Evolutionary conservation across 2,113 vertebrate species (phyloP), one percentile per base, ranked within the genome.

Genomic region (Bothrops jararaca): DNA sequence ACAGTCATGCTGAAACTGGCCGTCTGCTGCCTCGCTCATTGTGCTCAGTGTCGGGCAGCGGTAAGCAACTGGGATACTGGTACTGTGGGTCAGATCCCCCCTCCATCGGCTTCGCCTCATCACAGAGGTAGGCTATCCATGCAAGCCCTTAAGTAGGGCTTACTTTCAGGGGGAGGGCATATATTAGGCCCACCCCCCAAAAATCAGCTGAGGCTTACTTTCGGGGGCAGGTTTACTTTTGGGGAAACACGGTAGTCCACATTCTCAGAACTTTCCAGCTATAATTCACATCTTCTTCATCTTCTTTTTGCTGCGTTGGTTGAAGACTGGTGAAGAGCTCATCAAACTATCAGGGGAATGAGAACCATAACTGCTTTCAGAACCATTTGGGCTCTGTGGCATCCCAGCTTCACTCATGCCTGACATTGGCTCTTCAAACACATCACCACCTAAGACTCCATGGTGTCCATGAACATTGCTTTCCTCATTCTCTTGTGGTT

Each of bases 361-460:
- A 15, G 99, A 99, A 0, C 97, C 98, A 0, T 98, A 99, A 96
- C 99, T 99, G 97, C 97, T 99, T 6, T 99, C 99, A 0, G 99
- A 99, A 12, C 97, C 98, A 1, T 98, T 98, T 0, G 99, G 98
- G 5, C 99, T 99, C 34, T 98, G 98, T 0, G 98, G 98, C 96
- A 99, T 98, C 8, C 98, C 99, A 0, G 98, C 98, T 96, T 99
- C 99, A 1, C 98, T 99, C 98, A 99, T 99, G 88, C 98, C 98
- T 18, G 99, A 99, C 99, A 99, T 99, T 0, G 99, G 99, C 5
- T 99, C 99, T 95, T 99, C 99, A 4, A 99, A 99, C 90, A 99
- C 99, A 9, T 99, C 99, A 0, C 98, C 98, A 20, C 98, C 98
- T 90, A 99, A 96, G 92, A 99, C 98, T 0, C 98, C 97, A 4